phyloP scores from a whole-genome alignment of 1,140 invertebrate genomes.

The Bombus cullumanus region DNA sequence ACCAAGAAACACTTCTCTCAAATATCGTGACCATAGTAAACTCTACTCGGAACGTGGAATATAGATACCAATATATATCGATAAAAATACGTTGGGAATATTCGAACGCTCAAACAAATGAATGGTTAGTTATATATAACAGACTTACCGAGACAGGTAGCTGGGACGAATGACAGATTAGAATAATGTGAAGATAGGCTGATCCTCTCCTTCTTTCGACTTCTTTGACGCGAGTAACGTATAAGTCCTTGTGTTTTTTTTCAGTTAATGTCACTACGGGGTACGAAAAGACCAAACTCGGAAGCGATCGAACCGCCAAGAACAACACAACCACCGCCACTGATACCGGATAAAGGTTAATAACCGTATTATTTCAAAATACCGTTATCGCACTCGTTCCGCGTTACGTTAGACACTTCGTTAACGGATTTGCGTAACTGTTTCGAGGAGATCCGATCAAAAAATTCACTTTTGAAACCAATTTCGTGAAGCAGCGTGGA shows the following conservation, averaged over 20 bases:
- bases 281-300: conserved; percentile 80
- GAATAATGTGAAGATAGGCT: background rate
- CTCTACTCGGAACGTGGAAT: background rate
- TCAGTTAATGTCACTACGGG: conserved; percentile 84
- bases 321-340: conserved; percentile 81
- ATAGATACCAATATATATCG: background rate
- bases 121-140: background rate
- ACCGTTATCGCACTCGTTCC: background rate
- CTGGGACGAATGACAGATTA: no score
- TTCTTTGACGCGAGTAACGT: background rate
- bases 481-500: no score
- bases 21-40: background rate
- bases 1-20: background rate
- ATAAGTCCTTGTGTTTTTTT: conserved; percentile 67
- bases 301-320: conserved; percentile 71
- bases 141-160: background rate
- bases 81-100: background rate
- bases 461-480: background rate
- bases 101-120: background rate
- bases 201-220: no score
- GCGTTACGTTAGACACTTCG: background rate
- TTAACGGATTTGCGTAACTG: background rate
- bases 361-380: background rate
- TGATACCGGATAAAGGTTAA: conserved; percentile 84
- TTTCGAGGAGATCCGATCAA: background rate